Percentiles rank a stretch among this genome's conserved stretches.
Evolutionary conservation across 2,888 invertebrate species (phyloP).

Genomic region (Melinaea marsaeus): DNA sequence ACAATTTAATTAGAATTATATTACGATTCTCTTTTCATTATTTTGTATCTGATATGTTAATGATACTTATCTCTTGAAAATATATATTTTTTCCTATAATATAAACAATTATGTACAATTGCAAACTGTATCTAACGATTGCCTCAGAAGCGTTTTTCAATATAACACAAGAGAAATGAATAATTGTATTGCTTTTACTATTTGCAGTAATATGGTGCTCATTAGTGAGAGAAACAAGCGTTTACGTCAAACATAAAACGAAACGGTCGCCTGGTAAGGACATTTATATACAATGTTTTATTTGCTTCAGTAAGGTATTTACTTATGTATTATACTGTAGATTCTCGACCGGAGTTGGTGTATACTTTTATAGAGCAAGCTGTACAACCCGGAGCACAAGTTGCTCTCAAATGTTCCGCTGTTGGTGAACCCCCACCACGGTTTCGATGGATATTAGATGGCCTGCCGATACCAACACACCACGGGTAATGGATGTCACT

Average conservation of each 20-base stretch:
- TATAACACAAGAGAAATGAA: background rate
- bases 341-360: slow-evolving; percentile 88
- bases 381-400: slow-evolving; percentile 82
- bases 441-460: slow-evolving; percentile 68
- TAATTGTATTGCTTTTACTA: slow-evolving; percentile 18
- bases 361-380: slow-evolving; percentile 90
- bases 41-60: no score
- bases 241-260: slow-evolving; percentile 59
- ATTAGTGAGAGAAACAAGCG: slow-evolving; percentile 55
- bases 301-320: slow-evolving; percentile 17
- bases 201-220: slow-evolving; percentile 63
- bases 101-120: no score
- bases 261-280: slow-evolving; percentile 65
- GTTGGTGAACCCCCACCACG: slow-evolving; percentile 90
- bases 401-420: slow-evolving; percentile 91
- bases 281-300: slow-evolving; percentile 19
- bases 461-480: slow-evolving; percentile 66
- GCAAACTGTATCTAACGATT: no score
- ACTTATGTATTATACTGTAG: slow-evolving; percentile 58
- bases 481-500: slow-evolving; percentile 52
- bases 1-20: no score
- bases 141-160: background rate
- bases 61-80: no score
- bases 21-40: no score
- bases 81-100: no score